Evolutionary conservation across 2,888 invertebrate genomes (phyloP), one percentile per base, ranked within the genome.

Genomic region (Agrypnus murinus): DNA sequence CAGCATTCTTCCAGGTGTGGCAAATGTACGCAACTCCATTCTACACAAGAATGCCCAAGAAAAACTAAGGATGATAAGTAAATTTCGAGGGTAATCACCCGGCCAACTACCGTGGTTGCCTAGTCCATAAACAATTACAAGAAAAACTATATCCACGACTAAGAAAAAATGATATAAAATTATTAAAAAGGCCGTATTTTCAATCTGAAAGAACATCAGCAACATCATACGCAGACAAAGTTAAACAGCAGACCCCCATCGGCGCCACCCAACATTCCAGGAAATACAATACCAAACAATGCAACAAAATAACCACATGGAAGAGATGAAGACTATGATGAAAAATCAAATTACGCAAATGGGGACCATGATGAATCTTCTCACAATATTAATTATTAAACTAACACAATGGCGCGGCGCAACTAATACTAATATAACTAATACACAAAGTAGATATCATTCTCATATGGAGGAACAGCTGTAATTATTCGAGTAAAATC

Each of bases 391-490:
- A 59, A 36, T 59, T 17, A 43, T 1, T 43, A 59, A 40, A 25
- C 43, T 59, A 17, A 25, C 59, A 40, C 43, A 73, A n/a, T n/a
- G n/a, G n/a, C n/a, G n/a, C 67, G 66, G 58, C 65, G 45, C 45
- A 10, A 38, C 65, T 67, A 67, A 58, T 58, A 62, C 72, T 71
- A 74, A 71, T 62, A 62, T 65, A 45, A 15, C 45, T 45, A 45
- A 45, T 8, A n/a, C 15, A 66, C 12, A 66, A 75, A 14, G 60
- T 75, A 17, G 73, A 74, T 66, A 68, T 74, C 17, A 45, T 75
- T 40, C 40, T 75, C 45, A 64, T 76, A 70, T 40, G 64, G 70
- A 43, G 70, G 74, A 55, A 72, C 70, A 48, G 64, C 72, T 32
- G 53, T 75, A 59, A 72, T 74, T 32, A 75, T 75, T 15, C 25